A percentile compares a stretch with the other conserved stretches of the same genome.
Conservation (phyloP, 2,888 invertebrate species). For the Nematopogon swammerdamellus region DNA sequence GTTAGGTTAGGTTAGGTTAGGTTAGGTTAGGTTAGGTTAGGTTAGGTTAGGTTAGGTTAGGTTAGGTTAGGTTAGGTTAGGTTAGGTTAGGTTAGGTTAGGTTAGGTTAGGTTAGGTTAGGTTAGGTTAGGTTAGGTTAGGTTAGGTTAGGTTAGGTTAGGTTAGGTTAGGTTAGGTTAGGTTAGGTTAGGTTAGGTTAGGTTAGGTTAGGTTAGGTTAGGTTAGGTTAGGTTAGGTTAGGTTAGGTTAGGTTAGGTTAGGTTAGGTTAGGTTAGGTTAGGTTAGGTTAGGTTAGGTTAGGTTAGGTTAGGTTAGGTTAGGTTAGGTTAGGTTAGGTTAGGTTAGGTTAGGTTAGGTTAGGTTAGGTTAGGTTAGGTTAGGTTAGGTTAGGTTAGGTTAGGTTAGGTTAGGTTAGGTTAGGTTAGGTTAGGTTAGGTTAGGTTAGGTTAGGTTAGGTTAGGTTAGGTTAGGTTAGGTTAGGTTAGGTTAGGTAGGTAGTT, state of each 20-base stretch:
- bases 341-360: constrained; percentile 6
- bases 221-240: constrained; percentile 15
- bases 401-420: background rate
- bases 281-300: constrained; percentile 6
- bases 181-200: constrained; percentile 13
- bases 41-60: too few species aligned
- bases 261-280: constrained; percentile 6
- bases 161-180: constrained; percentile 10
- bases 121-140: too few species aligned
- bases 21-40: too few species aligned
- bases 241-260: constrained; percentile 9
- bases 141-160: constrained; percentile 6
- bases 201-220: constrained; percentile 14
- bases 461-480: too few species aligned
- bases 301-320: constrained; percentile 8
- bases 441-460: background rate
- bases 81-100: too few species aligned
- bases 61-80: too few species aligned
- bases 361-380: constrained; percentile 7
- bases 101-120: too few species aligned
- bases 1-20: background rate
- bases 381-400: constrained; percentile 2
- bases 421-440: too few species aligned
- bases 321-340: constrained; percentile 8
- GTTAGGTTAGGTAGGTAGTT: background rate